phyloP scores from a whole-genome alignment of 2,888 invertebrate genomes.

The Leistus spinibarbis region DNA sequence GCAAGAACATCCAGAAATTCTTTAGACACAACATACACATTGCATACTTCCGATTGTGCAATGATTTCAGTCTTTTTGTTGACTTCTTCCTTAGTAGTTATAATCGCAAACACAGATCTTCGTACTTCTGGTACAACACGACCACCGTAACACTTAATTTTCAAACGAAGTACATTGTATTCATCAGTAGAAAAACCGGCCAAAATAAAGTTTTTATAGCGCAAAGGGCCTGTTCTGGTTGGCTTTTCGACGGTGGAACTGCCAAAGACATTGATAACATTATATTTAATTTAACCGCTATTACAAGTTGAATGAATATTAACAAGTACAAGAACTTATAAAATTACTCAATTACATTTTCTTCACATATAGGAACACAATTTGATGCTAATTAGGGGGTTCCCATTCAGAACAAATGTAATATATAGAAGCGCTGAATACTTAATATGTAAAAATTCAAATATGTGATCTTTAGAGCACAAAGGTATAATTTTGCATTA shows the following conservation, averaged over 20 bases:
- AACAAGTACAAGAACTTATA: too few species aligned
- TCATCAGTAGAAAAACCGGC: constrained; percentile 12
- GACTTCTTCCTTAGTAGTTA: constrained; percentile 17
- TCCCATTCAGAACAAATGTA: neutral
- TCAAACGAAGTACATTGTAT: neutral
- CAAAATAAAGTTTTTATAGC: constrained; percentile 14
- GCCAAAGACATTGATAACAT: neutral
- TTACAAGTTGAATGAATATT: too few species aligned
- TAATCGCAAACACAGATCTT: constrained; percentile 24
- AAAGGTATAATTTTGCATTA: too few species aligned
- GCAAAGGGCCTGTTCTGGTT: constrained; percentile 13
- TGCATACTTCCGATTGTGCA: neutral
- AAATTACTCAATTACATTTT: too few species aligned
- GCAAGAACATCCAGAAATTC: constrained; percentile 11
- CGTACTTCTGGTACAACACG: constrained; percentile 18
- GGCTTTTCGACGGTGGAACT: neutral
- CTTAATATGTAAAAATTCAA: too few species aligned
- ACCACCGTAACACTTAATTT: constrained; percentile 15
- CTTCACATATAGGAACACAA: too few species aligned
- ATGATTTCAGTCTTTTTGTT: constrained; percentile 7
- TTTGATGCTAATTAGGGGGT: too few species aligned
- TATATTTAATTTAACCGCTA: neutral
- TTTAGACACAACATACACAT: constrained; percentile 21
- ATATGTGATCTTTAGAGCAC: too few species aligned
- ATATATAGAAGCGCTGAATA: neutral